These are phyloP conservation scores for Phoebastria nigripes DNA, from an alignment of 2,797 vertebrate species.

Conservation along the genomic window DNA sequence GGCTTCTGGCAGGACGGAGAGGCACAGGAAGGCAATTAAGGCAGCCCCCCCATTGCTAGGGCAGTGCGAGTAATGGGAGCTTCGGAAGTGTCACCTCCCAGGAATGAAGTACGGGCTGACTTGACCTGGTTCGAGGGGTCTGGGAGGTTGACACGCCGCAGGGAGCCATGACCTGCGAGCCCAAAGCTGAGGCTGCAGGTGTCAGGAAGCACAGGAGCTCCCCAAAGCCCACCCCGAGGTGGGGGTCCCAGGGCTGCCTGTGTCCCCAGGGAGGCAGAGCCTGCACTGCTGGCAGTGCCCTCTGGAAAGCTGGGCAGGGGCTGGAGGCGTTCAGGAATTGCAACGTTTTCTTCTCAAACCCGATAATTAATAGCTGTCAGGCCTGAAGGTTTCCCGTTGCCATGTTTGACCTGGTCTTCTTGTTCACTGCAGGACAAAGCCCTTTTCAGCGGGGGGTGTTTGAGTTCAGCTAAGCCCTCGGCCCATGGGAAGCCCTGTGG, in stretches of 20 bases:
- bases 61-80: accelerated
- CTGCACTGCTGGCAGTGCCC: background rate
- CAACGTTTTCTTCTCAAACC: background rate
- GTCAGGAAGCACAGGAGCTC: background rate
- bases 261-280: background rate
- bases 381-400: background rate
- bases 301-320: background rate
- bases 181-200: background rate
- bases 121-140: background rate
- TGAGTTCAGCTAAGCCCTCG: background rate
- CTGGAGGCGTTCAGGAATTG: background rate
- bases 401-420: background rate
- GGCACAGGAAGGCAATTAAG: background rate
- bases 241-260: background rate
- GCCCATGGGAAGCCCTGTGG: background rate
- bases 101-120: background rate
- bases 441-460: accelerated
- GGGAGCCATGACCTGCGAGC: accelerated
- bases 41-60: background rate
- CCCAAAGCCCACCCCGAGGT: background rate
- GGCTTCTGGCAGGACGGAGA: background rate
- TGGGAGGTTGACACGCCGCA: background rate
- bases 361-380: background rate
- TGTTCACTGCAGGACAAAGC: background rate
- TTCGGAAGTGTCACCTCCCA: background rate